Conservation (phyloP, 2,797 vertebrate genomes). For the Gorsachius magnificus region DNA sequence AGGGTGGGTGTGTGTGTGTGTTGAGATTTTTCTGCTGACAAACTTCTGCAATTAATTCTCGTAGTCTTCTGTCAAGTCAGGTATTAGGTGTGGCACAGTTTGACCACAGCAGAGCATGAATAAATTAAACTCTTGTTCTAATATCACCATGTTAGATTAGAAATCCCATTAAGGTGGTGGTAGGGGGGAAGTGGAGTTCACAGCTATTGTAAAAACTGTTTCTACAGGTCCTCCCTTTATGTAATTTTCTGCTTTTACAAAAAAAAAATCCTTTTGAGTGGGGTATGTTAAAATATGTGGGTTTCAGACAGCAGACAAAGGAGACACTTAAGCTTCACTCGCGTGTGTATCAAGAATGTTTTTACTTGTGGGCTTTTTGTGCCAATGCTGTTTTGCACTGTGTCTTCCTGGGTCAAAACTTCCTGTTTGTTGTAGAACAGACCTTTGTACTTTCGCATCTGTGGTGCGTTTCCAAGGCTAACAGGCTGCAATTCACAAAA, state of each 20-base stretch:
- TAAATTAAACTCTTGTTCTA: neutral
- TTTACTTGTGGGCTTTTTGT: neutral
- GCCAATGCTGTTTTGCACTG: neutral
- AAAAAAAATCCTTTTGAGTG: neutral
- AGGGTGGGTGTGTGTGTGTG: too few relatives aligned
- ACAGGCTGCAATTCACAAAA: neutral
- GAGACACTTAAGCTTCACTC: neutral
- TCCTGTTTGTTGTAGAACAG: neutral
- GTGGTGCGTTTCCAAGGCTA: neutral
- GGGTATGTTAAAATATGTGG: neutral
- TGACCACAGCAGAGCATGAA: neutral
- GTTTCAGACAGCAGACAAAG: neutral
- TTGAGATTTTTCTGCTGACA: neutral
- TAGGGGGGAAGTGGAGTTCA: neutral
- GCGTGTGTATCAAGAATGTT: neutral
- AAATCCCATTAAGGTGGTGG: neutral
- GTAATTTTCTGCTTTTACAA: neutral
- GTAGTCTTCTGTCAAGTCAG: accelerated
- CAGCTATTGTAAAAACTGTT: neutral
- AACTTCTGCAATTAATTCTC: neutral
- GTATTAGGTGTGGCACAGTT: neutral
- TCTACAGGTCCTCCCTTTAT: neutral
- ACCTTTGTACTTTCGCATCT: neutral
- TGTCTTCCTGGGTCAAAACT: neutral
- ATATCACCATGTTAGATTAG: neutral